phyloP scores from a whole-genome alignment of 1,140 invertebrate species.

The Microplitis mediator region DNA sequence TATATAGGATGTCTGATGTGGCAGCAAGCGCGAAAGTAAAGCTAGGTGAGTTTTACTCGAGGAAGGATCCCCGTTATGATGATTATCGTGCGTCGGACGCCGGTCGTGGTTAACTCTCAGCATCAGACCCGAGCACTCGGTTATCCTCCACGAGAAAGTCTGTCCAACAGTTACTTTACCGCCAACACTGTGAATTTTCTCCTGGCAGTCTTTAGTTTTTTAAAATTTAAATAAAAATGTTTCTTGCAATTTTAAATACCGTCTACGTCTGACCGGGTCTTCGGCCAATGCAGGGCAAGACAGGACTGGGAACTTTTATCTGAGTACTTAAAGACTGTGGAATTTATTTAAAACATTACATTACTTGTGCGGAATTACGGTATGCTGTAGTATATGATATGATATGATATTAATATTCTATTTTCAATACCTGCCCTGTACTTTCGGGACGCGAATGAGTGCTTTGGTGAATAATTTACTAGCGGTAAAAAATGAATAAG shows the following conservation, averaged over 20 bases:
- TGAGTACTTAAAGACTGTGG: no score
- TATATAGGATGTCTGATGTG: slow-evolving; percentile 13
- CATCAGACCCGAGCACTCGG: slow-evolving; percentile 19
- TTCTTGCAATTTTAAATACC: no score
- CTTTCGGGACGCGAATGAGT: neutral
- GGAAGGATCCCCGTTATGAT: slow-evolving; percentile 50
- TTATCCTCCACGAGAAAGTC: slow-evolving; percentile 2
- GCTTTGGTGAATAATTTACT: neutral
- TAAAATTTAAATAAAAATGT: no score
- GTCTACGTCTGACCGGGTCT: no score
- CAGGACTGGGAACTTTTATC: no score
- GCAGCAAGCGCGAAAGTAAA: slow-evolving; percentile 31
- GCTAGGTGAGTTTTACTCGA: slow-evolving; percentile 30
- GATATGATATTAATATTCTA: no score
- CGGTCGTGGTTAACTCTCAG: slow-evolving; percentile 29
- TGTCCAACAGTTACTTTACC: slow-evolving; percentile 23
- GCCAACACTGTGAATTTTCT: slow-evolving; percentile 32
- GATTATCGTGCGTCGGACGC: slow-evolving; percentile 47
- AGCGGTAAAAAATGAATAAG: neutral
- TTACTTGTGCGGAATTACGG: no score
- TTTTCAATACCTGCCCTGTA: no score
- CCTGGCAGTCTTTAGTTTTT: neutral
- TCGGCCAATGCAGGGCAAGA: no score
- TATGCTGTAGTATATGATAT: no score
- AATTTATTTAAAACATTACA: no score